These are phyloP conservation scores for Acleris literana DNA, from an alignment of 2,888 invertebrate species.

Conservation along the genomic window DNA sequence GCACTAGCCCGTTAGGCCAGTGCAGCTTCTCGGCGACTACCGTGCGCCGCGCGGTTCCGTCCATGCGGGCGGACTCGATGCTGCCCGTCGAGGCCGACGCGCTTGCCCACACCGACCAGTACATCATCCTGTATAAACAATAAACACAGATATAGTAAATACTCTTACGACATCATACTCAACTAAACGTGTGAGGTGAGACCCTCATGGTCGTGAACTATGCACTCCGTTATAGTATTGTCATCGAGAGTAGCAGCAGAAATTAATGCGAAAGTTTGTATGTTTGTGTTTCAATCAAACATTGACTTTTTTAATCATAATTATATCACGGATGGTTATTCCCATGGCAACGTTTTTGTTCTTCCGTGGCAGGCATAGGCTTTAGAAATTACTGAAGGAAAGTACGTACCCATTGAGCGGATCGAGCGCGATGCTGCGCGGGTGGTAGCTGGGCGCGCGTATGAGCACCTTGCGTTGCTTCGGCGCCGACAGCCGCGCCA, in stretches of 20 bases:
- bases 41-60: constrained; percentile 85
- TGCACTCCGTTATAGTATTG: too few species aligned
- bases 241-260: too few species aligned
- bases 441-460: constrained; percentile 83
- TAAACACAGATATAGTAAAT: neutral
- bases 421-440: constrained; percentile 87
- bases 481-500: constrained; percentile 85
- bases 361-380: too few species aligned
- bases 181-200: too few species aligned
- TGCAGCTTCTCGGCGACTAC: constrained; percentile 82
- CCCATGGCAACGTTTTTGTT: too few species aligned
- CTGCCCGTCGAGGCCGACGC: constrained; percentile 56
- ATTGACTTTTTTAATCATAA: too few species aligned
- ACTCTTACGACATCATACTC: too few species aligned
- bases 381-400: too few species aligned
- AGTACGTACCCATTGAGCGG: constrained; percentile 84
- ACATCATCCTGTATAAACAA: constrained; percentile 81
- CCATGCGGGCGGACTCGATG: constrained; percentile 89
- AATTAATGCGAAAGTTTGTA: too few species aligned
- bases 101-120: constrained; percentile 89
- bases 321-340: too few species aligned
- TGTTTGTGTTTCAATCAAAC: too few species aligned
- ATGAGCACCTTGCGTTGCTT: constrained; percentile 81
- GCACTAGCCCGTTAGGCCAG: constrained; percentile 90
- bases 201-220: too few species aligned